Evolutionary conservation across 2,113 vertebrate genomes (phyloP).

Genomic region (Protobothrops flavoviridis): DNA sequence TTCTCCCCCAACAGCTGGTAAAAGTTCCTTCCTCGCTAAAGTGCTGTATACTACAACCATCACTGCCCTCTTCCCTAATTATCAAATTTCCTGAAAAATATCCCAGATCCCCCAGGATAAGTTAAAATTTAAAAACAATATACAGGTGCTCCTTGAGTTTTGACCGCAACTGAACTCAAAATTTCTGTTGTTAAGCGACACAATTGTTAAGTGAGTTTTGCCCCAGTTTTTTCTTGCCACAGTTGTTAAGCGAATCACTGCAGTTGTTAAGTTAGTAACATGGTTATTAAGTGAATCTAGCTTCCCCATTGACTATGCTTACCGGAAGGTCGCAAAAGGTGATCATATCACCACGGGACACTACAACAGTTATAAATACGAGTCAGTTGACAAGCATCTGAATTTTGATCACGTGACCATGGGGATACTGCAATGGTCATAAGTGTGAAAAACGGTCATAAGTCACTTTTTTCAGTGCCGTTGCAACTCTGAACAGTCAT

Average conservation of each 20-base stretch:
- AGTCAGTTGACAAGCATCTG: not conserved
- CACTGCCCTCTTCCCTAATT: accelerated
- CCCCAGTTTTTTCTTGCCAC: not conserved
- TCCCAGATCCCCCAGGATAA: not conserved
- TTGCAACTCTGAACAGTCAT: not conserved
- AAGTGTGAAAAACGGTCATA: not conserved
- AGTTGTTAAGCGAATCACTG: not conserved
- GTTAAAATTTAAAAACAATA: not conserved
- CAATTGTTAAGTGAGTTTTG: not conserved
- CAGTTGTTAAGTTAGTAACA: not conserved
- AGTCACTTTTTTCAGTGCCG: not conserved
- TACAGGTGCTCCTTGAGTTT: not conserved
- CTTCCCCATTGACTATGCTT: not conserved
- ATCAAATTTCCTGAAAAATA: not conserved
- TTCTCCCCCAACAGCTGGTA: not conserved
- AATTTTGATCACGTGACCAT: not conserved
- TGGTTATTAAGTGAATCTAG: not conserved
- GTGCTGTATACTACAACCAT: not conserved
- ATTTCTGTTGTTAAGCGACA: not conserved
- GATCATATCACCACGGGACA: not conserved
- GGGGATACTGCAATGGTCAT: not conserved
- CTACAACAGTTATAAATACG: not conserved
- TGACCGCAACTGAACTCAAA: not conserved
- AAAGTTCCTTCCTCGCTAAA: not conserved
- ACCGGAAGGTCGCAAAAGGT: not conserved